phyloP scores from a whole-genome alignment of 2,797 vertebrate genomes.

The Coregonus ussuriensis region DNA sequence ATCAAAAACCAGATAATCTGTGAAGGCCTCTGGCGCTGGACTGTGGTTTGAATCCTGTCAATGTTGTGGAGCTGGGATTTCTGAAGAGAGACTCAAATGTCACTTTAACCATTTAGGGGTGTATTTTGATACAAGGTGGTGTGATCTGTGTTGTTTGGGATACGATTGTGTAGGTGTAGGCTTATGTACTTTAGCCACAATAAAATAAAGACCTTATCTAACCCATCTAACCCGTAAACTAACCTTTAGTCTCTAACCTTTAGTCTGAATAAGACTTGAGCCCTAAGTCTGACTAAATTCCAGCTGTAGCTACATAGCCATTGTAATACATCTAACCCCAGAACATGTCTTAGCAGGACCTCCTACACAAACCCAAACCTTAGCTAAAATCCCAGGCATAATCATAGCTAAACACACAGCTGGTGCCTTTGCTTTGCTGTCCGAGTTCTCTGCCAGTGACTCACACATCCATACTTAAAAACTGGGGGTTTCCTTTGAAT shows the following conservation, averaged over 20 bases:
- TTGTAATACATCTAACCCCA: neutral
- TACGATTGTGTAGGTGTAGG: neutral
- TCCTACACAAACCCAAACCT: neutral
- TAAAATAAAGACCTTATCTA: too few species aligned
- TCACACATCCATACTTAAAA: conserved; percentile 1
- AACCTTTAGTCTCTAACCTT: neutral
- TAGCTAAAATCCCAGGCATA: neutral
- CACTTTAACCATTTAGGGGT: neutral
- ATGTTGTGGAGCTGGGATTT: neutral
- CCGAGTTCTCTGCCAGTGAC: neutral
- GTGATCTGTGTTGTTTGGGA: neutral
- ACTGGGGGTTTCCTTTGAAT: conserved; percentile 18
- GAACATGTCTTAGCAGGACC: neutral
- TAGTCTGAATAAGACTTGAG: neutral
- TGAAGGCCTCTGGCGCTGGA: conserved; percentile 14
- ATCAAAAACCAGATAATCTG: conserved; percentile 27
- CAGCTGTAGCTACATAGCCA: neutral
- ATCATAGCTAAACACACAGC: conserved; percentile 1
- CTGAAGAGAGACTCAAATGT: neutral
- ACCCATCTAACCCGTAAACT: neutral
- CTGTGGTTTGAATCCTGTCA: neutral
- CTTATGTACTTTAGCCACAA: neutral
- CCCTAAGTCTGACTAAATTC: neutral
- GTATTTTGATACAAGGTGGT: neutral
- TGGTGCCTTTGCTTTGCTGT: neutral